These are phyloP conservation scores for Monarcha castaneiventris DNA, from an alignment of 2,113 vertebrate species.

Conservation along the genomic window DNA sequence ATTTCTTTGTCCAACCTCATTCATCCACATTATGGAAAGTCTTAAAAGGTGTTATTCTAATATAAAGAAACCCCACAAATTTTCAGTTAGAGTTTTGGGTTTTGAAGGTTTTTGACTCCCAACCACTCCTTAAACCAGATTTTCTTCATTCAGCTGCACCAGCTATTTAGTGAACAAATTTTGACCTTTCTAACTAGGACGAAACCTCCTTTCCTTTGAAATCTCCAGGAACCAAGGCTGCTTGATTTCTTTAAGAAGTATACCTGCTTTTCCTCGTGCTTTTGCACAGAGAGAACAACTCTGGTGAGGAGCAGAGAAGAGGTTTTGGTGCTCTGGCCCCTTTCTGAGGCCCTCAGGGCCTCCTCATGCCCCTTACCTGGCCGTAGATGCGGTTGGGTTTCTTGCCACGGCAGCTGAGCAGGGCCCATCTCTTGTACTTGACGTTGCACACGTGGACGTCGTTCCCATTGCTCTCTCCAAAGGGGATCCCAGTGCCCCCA, in stretches of 20 bases:
- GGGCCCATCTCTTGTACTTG: slow-evolving; percentile 94
- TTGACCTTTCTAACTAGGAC: background rate
- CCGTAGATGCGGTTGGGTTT: slow-evolving; percentile 96
- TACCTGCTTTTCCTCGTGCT: background rate
- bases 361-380: slow-evolving; percentile 75
- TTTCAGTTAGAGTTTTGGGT: background rate
- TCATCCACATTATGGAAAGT: accelerated
- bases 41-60: background rate
- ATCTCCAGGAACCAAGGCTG: accelerated
- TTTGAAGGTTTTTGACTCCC: background rate
- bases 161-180: background rate
- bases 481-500: slow-evolving; percentile 95
- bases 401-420: slow-evolving; percentile 94
- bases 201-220: background rate
- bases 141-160: background rate
- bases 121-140: background rate
- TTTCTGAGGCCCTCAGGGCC: background rate
- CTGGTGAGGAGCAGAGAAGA: accelerated
- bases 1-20: accelerated
- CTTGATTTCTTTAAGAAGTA: accelerated
- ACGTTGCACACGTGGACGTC: slow-evolving; percentile 97
- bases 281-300: accelerated
- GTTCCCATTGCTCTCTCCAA: slow-evolving; percentile 95
- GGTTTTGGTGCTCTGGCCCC: accelerated
- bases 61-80: background rate